Base-by-base conservation (phyloP, 2,797 vertebrate genomes). In the Microctenopoma stevenorrisi region DNA sequence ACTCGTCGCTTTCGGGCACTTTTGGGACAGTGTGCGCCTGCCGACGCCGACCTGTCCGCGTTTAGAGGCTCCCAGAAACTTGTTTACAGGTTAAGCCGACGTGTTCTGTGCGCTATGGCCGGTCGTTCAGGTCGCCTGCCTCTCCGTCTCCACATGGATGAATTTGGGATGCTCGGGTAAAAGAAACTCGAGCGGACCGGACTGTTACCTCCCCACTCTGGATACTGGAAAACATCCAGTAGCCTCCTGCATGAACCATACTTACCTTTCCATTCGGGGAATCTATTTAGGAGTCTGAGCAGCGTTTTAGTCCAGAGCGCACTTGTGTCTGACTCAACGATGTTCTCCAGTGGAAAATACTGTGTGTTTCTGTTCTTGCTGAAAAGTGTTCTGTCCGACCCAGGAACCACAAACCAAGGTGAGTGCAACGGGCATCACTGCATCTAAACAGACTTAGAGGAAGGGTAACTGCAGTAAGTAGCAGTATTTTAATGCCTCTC, bases 351-450 rank as follows among this genome's bases (percentile, higher is more conserved):
- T 56, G 85, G 92, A 75, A 91, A 85, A 90, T 86, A 88, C 71
- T 93, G 87, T 60, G 84, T 93, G 76, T 52, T 93, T 69, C 81
- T 94, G 62, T 74, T 92, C 73, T 77, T 94, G 72, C 83, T 92
- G 25, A 83, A 88, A 90, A 89, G 90, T 88, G 70, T 90, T 64
- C 72, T 91, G 83, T 84, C 91, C 67, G 93, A 94, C 85, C 83
- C 90, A 35, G 91, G 84, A 35, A 86, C 89, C 79, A 82, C 91
- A 22, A 94, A 94, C 86, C 93, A 94, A 91, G 94, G 94, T 95
- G 90, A 91, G 93, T 54, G 15, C 2, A 49, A 47, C 57, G 46
- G 64, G 18, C 58, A 22, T 43, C 37, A 15, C 46, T 47, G 13
- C 50, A 53, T n/a, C 33, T 10, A n/a, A 46, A 15, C 22, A 54